These are phyloP conservation scores for Tolmerus cingulatus DNA, from an alignment of 2,888 invertebrate genomes.

Conservation along the genomic window DNA sequence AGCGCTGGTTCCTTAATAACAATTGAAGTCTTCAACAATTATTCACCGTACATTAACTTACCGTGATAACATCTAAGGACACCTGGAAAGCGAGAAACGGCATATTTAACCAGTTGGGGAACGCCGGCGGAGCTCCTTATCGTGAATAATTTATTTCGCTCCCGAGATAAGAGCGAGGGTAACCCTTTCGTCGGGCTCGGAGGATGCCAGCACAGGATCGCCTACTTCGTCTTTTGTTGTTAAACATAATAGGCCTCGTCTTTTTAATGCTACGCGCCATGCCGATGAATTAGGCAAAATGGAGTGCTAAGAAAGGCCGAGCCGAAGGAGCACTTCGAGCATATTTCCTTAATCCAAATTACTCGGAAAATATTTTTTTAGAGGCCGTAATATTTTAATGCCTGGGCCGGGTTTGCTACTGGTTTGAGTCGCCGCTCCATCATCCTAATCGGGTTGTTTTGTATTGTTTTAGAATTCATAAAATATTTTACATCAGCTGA, in stretches of 20 bases:
- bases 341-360: conserved; percentile 29
- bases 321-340: neutral
- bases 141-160: conserved; percentile 30
- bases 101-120: conserved; percentile 21
- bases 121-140: neutral
- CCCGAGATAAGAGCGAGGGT: neutral
- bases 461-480: conserved; percentile 19
- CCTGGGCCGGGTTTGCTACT: neutral
- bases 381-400: conserved; percentile 4
- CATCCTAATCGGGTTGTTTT: neutral
- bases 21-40: conserved; percentile 5
- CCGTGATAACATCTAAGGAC: conserved; percentile 22
- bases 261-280: neutral
- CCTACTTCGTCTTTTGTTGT: neutral
- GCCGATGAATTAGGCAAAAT: conserved; percentile 10
- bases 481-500: conserved; percentile 12
- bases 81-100: conserved; percentile 16
- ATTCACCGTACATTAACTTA: neutral
- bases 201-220: neutral
- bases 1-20: neutral
- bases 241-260: conserved; percentile 11
- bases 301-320: conserved; percentile 5
- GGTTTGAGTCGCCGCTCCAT: neutral
- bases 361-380: conserved; percentile 21
- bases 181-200: conserved; percentile 10